Percentiles rank a stretch among this genome's conserved stretches.
These are phyloP conservation scores for Papilio polytes DNA, from an alignment of 1,140 invertebrate species.

Conservation along the genomic window DNA sequence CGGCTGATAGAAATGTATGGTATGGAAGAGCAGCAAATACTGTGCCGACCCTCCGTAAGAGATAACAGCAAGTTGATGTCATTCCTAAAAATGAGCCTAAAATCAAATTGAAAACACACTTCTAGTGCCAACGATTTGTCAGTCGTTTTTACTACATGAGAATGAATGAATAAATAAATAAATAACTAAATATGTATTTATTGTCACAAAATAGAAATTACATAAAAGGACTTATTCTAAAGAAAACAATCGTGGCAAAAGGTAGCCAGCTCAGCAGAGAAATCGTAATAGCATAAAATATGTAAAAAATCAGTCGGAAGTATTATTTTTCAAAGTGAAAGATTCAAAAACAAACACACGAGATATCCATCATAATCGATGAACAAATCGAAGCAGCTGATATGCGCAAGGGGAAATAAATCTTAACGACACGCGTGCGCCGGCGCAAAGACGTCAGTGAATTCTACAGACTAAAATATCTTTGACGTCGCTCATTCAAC, in stretches of 20 bases:
- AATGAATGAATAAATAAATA: no score
- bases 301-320: background rate
- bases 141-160: background rate
- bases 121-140: background rate
- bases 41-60: no score
- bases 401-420: background rate
- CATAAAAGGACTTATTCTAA: no score
- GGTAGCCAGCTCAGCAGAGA: no score
- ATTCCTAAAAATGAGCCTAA: background rate
- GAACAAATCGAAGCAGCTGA: slow-evolving; percentile 26
- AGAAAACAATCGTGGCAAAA: no score
- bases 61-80: no score
- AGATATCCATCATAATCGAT: slow-evolving; percentile 12
- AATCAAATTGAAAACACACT: background rate
- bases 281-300: background rate
- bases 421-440: slow-evolving; percentile 25
- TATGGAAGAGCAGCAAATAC: no score
- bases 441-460: slow-evolving; percentile 32
- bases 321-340: no score
- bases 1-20: no score
- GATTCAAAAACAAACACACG: background rate
- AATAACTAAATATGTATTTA: no score
- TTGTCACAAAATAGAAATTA: no score
- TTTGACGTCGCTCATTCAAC: slow-evolving; percentile 38
- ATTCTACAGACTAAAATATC: slow-evolving; percentile 38